Evolutionary conservation across 1,140 invertebrate genomes (phyloP).

Genomic region (Drosophila auraria): DNA sequence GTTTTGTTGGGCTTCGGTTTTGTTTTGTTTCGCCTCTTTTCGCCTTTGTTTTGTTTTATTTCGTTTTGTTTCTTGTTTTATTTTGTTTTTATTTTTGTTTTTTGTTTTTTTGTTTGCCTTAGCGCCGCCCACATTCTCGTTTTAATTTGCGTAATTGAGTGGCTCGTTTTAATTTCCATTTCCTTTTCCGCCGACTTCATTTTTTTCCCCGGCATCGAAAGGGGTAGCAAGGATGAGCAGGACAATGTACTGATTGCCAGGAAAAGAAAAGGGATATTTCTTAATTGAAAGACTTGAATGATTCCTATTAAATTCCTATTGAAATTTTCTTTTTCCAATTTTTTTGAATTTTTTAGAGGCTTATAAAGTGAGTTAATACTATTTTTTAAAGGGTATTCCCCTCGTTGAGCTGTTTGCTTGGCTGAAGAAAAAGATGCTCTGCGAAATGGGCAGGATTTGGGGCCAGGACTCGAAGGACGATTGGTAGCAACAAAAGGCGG

Average conservation of each 20-base stretch:
- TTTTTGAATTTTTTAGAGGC: too few species aligned
- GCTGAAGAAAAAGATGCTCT: neutral
- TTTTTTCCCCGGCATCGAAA: neutral
- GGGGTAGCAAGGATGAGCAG: conserved; percentile 17
- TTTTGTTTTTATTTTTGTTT: conserved; percentile 8
- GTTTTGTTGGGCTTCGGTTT: conserved; percentile 30
- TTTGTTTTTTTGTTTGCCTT: conserved; percentile 52
- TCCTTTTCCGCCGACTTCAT: conserved; percentile 10
- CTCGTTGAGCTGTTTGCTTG: neutral
- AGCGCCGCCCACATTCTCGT: conserved; percentile 70
- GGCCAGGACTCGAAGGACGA: neutral
- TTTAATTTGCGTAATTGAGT: conserved; percentile 83
- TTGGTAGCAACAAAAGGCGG: conserved; percentile 24
- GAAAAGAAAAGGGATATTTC: neutral
- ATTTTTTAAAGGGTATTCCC: neutral
- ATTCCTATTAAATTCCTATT: too few species aligned
- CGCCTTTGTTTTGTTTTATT: conserved; percentile 23
- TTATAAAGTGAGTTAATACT: too few species aligned
- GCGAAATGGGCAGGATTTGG: neutral
- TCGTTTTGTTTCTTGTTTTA: conserved; percentile 14
- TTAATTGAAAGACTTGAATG: neutral
- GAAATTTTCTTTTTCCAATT: too few species aligned
- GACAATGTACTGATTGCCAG: neutral
- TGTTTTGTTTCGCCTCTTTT: conserved; percentile 54
- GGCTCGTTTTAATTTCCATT: conserved; percentile 79